phyloP scores from a whole-genome alignment of 2,888 invertebrate species.

The Eudemis profundana region DNA sequence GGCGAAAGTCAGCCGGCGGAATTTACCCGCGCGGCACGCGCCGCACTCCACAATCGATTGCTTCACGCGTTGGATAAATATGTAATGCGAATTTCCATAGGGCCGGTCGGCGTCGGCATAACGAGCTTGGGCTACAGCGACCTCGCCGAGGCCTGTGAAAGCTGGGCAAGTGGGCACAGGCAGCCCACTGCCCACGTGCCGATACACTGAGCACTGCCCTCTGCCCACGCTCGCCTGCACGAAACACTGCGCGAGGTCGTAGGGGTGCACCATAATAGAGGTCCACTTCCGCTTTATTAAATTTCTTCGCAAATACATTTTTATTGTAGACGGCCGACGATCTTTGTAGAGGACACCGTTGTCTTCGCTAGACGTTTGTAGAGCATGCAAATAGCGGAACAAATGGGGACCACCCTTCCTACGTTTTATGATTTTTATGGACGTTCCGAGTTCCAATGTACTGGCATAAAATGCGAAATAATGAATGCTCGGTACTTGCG shows the following conservation, averaged over 20 bases:
- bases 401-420: conserved; percentile 72
- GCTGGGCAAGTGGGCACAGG: conserved; percentile 48
- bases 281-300: conserved; percentile 85
- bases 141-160: not conserved
- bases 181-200: conserved; percentile 44
- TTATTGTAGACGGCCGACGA: conserved; percentile 78
- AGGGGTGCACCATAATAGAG: conserved; percentile 72
- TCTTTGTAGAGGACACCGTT: conserved; percentile 75
- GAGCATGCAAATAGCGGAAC: conserved; percentile 81
- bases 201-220: not conserved
- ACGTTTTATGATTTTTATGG: conserved; percentile 78
- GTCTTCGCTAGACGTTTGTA: conserved; percentile 74
- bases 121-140: conserved; percentile 50
- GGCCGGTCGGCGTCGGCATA: conserved; percentile 49
- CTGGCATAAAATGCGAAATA: conserved; percentile 60
- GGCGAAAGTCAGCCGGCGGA: conserved; percentile 48
- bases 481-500: conserved; percentile 54
- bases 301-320: conserved; percentile 85
- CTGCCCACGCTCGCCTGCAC: conserved; percentile 22
- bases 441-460: conserved; percentile 57
- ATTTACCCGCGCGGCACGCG: conserved; percentile 49
- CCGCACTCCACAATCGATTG: conserved; percentile 49
- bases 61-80: conserved; percentile 57
- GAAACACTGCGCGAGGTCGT: conserved; percentile 52
- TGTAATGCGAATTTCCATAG: conserved; percentile 55